Conservation (phyloP, 2,797 vertebrate species). For the Spea hammondii region DNA sequence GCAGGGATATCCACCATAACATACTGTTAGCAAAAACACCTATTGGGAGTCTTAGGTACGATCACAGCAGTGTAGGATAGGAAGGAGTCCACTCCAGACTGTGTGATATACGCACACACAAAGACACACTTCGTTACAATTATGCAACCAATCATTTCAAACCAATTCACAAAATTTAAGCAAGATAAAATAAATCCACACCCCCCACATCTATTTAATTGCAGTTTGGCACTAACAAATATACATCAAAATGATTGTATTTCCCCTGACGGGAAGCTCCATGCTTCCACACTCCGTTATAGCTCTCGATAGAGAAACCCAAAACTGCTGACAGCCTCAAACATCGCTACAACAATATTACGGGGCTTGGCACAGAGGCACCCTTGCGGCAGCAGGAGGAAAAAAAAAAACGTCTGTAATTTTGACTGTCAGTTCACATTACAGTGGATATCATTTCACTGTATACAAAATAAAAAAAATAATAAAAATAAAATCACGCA, state of each 20-base stretch:
- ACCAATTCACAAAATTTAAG: conserved; percentile 72
- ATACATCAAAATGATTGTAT: conserved; percentile 83
- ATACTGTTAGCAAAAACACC: too few species aligned
- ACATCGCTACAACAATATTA: conserved; percentile 84
- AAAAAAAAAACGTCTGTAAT: conserved; percentile 74
- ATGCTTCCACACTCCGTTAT: conserved; percentile 78
- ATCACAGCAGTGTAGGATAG: too few species aligned
- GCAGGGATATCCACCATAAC: too few species aligned
- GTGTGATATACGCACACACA: too few species aligned
- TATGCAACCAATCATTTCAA: conserved; percentile 70
- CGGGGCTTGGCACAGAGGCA: conserved; percentile 81
- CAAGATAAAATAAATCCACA: conserved; percentile 70
- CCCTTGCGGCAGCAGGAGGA: conserved; percentile 75
- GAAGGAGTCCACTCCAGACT: too few species aligned
- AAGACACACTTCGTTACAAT: conserved; percentile 5
- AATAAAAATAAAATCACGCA: conserved; percentile 56
- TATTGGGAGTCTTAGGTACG: too few species aligned
- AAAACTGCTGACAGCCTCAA: conserved; percentile 88
- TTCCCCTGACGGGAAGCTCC: conserved; percentile 82
- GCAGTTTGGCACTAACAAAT: conserved; percentile 83
- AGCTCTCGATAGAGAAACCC: conserved; percentile 80
- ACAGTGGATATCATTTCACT: conserved; percentile 82
- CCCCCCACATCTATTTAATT: conserved; percentile 74
- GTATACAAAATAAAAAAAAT: conserved; percentile 57
- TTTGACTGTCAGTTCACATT: conserved; percentile 88